Evolutionary conservation across 2,888 invertebrate species (phyloP), one percentile per base, ranked within the genome.

Genomic region (Branchellion lobata): DNA sequence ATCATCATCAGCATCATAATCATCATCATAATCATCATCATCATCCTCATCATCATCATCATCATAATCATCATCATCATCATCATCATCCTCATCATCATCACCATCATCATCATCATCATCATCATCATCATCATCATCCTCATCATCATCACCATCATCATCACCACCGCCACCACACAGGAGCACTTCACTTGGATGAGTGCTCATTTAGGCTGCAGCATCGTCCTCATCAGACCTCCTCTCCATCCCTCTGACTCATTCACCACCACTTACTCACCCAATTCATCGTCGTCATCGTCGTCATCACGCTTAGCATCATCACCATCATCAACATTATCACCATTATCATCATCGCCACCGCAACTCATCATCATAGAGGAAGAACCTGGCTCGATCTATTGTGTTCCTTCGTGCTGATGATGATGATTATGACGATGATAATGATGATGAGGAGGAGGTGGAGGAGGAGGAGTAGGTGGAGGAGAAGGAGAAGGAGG

Each of bases 361-460:
- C 47, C 47, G 8, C 11, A 14, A 47, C 18, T 47, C 18, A 47
- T 18, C 47, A 47, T 47, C 47, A 47, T 47, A 14, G 47, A 47
- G 47, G 47, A 47, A 47, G 47, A 47, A 47, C 8, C 18, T 8
- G 47, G 47, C 18, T 8, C 47, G 8, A 47, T 47, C 11, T 18
- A 47, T 47, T 47, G 47, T 47, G 47, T 47, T 47, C 47, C 47
- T 14, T 47, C 18, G 47, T 47, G 18, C 11, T 47, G 11, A 18
- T 8, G 47, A 8, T 47, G 72, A 79, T 29, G 51, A 68, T 71
- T 0, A 96, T 96, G 87, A 96, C 96, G 84, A 96, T 92, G 2
- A 96, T 96, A 0, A 95, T 95, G 88, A 96, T 96, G 89, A 95
- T 95, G 89, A 97, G 97, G 1, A 97, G 97, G 82, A 98, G 90